phyloP scores from a whole-genome alignment of 1,140 invertebrate species.

The Lasaia peninsularis region DNA sequence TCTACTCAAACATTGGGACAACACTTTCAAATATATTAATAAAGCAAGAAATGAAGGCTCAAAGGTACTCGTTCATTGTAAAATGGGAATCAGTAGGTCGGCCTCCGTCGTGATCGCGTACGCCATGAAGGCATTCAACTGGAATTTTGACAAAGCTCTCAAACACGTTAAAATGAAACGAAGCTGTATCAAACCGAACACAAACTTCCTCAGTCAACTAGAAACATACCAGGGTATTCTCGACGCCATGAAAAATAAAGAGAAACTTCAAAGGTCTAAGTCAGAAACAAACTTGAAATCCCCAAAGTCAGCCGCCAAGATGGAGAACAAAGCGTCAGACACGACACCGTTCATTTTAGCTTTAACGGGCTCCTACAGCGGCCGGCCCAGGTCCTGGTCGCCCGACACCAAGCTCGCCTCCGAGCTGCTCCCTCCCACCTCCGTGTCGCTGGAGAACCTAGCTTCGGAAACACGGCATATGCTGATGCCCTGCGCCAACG shows the following conservation, averaged over 20 bases:
- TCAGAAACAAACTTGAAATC: constrained; percentile 94
- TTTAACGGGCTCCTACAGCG: constrained; percentile 68
- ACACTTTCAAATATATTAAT: constrained; percentile 97
- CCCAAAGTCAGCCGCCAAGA: constrained; percentile 77
- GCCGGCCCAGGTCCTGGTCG: constrained; percentile 89
- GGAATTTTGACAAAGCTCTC: constrained; percentile 93
- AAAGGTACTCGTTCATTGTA: constrained; percentile 97
- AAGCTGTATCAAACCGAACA: constrained; percentile 96
- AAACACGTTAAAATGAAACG: constrained; percentile 94
- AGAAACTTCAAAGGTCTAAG: constrained; percentile 93
- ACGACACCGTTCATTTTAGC: constrained; percentile 79
- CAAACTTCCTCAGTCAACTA: constrained; percentile 94
- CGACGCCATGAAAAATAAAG: constrained; percentile 96
- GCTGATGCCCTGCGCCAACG: constrained; percentile 89
- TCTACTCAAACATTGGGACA: constrained; percentile 97
- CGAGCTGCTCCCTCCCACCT: constrained; percentile 78
- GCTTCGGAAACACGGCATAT: constrained; percentile 85
- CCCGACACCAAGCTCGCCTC: constrained; percentile 83
- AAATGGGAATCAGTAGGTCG: constrained; percentile 99
- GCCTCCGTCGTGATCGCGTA: constrained; percentile 99
- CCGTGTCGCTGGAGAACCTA: constrained; percentile 81
- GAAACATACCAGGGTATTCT: constrained; percentile 97
- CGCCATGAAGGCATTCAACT: constrained; percentile 97
- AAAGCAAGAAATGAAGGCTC: constrained; percentile 93
- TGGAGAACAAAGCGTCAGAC: constrained; percentile 72